A percentile compares a stretch with the other conserved stretches of the same genome.
phyloP scores from a whole-genome alignment of 2,888 invertebrate species.

The Stictocephala bisonia region DNA sequence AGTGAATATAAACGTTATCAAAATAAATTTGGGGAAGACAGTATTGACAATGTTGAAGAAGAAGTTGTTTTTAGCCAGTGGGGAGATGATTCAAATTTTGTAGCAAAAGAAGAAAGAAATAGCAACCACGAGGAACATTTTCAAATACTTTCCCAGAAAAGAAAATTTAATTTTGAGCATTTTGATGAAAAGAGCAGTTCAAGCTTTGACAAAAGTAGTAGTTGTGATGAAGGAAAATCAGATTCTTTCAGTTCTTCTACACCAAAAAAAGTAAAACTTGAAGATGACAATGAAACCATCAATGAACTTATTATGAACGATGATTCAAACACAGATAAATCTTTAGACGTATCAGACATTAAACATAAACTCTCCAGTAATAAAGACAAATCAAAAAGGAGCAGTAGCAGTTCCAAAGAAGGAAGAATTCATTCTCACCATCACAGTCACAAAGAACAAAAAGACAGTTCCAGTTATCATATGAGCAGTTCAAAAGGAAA shows the following conservation, averaged over 20 bases:
- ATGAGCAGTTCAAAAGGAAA: not conserved
- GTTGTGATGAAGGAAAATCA: slow-evolving; percentile 22
- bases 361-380: not conserved
- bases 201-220: slow-evolving; percentile 4
- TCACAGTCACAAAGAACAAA: not conserved
- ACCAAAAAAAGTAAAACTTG: slow-evolving; percentile 14
- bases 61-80: slow-evolving; percentile 15
- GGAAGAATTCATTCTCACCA: not conserved
- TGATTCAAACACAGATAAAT: slow-evolving; percentile 16
- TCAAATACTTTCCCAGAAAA: not conserved
- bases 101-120: slow-evolving; percentile 1
- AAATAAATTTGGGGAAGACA: slow-evolving; percentile 29
- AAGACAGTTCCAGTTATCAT: not conserved
- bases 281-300: slow-evolving; percentile 21
- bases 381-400: slow-evolving; percentile 4
- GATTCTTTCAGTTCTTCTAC: not conserved
- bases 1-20: slow-evolving; percentile 31
- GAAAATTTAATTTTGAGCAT: slow-evolving; percentile 16
- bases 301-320: slow-evolving; percentile 14
- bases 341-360: not conserved
- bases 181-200: slow-evolving; percentile 24
- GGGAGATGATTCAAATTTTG: not conserved
- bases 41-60: slow-evolving; percentile 28
- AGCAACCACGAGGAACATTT: not conserved
- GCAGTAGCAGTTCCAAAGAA: slow-evolving; percentile 26